Evolutionary conservation across 2,113 vertebrate genomes (phyloP), one percentile per base, ranked within the genome.

Genomic region (Ancistrus triradiatus): DNA sequence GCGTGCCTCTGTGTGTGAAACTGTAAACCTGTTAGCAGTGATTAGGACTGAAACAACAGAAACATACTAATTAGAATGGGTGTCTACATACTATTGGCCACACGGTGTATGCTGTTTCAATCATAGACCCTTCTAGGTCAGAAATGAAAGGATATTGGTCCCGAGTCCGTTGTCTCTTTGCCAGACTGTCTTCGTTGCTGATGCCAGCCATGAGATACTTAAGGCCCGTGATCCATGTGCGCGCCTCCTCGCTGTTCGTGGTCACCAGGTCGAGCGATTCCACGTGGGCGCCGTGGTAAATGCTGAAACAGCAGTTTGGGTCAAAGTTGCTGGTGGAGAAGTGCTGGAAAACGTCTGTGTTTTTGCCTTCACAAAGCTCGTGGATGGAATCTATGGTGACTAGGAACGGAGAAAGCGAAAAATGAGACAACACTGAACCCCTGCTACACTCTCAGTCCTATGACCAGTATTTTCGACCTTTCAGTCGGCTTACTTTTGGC

Each of bases 81-180:
- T n/a, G n/a, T n/a, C n/a, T n/a, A n/a, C n/a, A n/a, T n/a, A n/a
- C n/a, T n/a, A n/a, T n/a, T n/a, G n/a, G n/a, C n/a, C n/a, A n/a
- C n/a, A n/a, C n/a, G n/a, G n/a, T n/a, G n/a, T n/a, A n/a, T n/a
- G n/a, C n/a, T n/a, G n/a, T n/a, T n/a, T n/a, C n/a, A n/a, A n/a
- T n/a, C n/a, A n/a, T n/a, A n/a, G n/a, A n/a, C n/a, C n/a, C n/a
- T n/a, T n/a, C n/a, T n/a, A n/a, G n/a, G n/a, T n/a, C n/a, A n/a
- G n/a, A n/a, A n/a, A n/a, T n/a, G n/a, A n/a, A n/a, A n/a, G 94
- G 95, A 97, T 98, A 97, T 94, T 98, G 95, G 86, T 98, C 94
- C 4, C 94, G 84, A 7, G 94, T 95, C 28, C 95, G 90, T 50
- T 97, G 95, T 63, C 95, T 90, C 55, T 93, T 91, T 11, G 94